Evolutionary conservation across 2,888 invertebrate genomes (phyloP), one percentile per base, ranked within the genome.

Genomic region (Athetis lepigone): DNA sequence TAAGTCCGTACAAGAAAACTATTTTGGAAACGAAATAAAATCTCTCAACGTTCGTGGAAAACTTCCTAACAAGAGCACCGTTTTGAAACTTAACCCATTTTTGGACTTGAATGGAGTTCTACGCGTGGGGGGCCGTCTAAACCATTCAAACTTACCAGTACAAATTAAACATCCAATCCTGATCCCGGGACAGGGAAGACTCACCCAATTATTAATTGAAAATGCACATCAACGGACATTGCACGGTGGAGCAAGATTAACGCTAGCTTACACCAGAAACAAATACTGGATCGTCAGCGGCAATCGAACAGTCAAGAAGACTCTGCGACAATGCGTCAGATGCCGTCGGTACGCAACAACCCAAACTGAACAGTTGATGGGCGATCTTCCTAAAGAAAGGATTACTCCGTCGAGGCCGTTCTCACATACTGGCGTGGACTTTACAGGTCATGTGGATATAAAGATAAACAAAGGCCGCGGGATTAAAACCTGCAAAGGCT

Each of bases 391-490:
- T 33, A 33, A 13, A 33, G 13, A 33, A 33, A 33, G 33, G 5
- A 54, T 56, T 4, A 60, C 39, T 19, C 61, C 65, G 6, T 56
- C 52, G 3, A 37, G 56, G 13, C 61, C 65, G 0, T 70, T 70
- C 18, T 29, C 50, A 23, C 50, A 61, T n/a, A 64, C 56, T 5
- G 64, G 69, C 7, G 57, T 69, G 6, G 69, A 64, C 40, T 69
- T 55, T 50, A 60, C 70, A 9, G 64, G 64, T 8, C 29, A 42
- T 18, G 54, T 70, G 5, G 55, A 58, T 23, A 9, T 61, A 62
- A 64, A 50, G n/a, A 50, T 46, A 42, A 69, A 64, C 36, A 69
- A 60, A 47, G 61, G 64, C n/a, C 45, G 61, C 27, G 57, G 57
- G 4, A 27, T 46, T 6, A 70, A 57, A 27, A 55, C 65, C 13